Conservation (phyloP, 2,888 invertebrate genomes). For the Drosophila cyrtoloma region DNA sequence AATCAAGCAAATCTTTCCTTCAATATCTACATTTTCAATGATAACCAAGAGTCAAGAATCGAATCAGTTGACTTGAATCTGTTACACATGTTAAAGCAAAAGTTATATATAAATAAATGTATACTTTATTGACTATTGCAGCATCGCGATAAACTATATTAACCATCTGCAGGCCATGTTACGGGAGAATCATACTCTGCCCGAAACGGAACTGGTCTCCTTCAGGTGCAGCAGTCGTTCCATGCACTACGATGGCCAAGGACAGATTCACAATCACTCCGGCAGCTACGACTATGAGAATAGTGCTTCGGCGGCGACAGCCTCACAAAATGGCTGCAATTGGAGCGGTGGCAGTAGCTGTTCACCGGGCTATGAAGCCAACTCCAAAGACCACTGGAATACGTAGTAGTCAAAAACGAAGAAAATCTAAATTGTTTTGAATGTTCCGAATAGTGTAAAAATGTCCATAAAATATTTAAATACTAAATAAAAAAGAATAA, state of each 20-base stretch:
- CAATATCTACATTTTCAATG: neutral
- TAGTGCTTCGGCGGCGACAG: slow-evolving; percentile 46
- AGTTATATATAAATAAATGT: neutral
- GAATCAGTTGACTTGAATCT: neutral
- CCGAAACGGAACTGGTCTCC: slow-evolving; percentile 53
- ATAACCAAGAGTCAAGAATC: neutral
- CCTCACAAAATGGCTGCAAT: slow-evolving; percentile 65
- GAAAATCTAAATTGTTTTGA: slow-evolving; percentile 7
- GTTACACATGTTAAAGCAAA: neutral
- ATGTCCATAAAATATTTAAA: neutral
- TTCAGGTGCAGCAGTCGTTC: slow-evolving; percentile 48
- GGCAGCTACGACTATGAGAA: slow-evolving; percentile 50
- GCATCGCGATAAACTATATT: slow-evolving; percentile 92
- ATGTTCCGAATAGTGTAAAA: neutral
- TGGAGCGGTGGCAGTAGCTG: slow-evolving; percentile 75
- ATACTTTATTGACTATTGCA: slow-evolving; percentile 76
- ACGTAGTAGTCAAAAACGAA: slow-evolving; percentile 43
- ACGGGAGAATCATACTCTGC: slow-evolving; percentile 58
- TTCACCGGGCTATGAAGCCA: slow-evolving; percentile 61
- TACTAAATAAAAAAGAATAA: neutral
- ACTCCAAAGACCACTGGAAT: slow-evolving; percentile 70
- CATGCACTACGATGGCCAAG: slow-evolving; percentile 39
- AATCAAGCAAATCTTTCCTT: too few species aligned
- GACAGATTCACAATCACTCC: slow-evolving; percentile 28
- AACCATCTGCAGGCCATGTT: slow-evolving; percentile 88